Evolutionary conservation across 2,888 invertebrate genomes (phyloP).

Genomic region (Lamellibrachia satsuma): DNA sequence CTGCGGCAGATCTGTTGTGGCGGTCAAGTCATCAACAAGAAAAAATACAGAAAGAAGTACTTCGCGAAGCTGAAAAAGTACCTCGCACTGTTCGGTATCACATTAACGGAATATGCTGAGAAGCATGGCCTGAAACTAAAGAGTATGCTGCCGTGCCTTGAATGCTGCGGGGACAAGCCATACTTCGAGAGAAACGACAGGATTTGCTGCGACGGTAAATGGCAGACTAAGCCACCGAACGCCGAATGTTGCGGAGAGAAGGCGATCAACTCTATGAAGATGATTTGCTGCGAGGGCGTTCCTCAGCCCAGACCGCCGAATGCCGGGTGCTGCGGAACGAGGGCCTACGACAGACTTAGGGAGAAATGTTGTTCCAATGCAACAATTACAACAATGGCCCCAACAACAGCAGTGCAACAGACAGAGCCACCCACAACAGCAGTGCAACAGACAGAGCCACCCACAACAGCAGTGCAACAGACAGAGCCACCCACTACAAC

Average conservation of each 20-base stretch:
- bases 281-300: neutral
- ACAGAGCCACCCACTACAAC: too few relatives aligned
- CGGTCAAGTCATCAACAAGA: neutral
- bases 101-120: neutral
- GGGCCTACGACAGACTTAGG: neutral
- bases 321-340: neutral
- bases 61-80: neutral
- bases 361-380: neutral
- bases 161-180: neutral
- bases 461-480: too few relatives aligned
- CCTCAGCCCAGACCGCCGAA: neutral
- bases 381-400: neutral
- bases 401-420: neutral
- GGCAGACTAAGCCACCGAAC: neutral
- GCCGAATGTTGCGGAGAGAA: neutral
- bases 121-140: neutral
- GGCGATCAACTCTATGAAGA: neutral
- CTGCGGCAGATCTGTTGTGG: neutral
- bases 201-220: neutral
- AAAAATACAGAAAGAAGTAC: neutral
- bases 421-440: too few relatives aligned
- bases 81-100: neutral
- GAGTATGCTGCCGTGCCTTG: neutral
- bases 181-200: neutral
- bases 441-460: too few relatives aligned